A percentile compares a stretch with the other conserved stretches of the same genome.
phyloP scores from a whole-genome alignment of 1,140 invertebrate genomes.

The Scaptodrosophila lebanonensis region DNA sequence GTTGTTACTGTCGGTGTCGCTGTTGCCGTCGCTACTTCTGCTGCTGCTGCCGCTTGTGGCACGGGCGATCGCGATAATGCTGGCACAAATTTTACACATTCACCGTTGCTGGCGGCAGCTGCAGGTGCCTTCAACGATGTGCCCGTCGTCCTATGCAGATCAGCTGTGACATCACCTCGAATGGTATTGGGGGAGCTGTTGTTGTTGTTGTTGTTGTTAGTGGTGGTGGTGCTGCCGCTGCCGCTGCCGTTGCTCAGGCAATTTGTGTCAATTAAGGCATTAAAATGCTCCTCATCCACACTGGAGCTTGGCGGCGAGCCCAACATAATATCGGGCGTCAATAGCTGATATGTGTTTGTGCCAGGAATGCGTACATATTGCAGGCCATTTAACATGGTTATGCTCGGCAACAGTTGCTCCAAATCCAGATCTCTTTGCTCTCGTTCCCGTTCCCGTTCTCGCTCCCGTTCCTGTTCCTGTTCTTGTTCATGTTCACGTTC shows the following conservation, averaged over 20 bases:
- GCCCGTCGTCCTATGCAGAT: no score
- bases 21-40: conserved; percentile 7
- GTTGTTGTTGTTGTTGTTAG: no score
- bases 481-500: not conserved
- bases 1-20: conserved; percentile 23
- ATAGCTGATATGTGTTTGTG: conserved; percentile 77
- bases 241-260: conserved; percentile 29
- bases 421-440: not conserved
- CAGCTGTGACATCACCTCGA: conserved; percentile 24
- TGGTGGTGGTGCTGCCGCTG: conserved; percentile 13
- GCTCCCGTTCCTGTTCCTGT: not conserved
- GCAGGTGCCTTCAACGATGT: conserved; percentile 42
- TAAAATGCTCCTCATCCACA: conserved; percentile 48
- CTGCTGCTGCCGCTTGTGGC: conserved; percentile 48
- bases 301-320: conserved; percentile 62
- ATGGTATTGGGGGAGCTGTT: no score
- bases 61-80: conserved; percentile 57
- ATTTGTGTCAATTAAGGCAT: conserved; percentile 61
- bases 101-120: conserved; percentile 56
- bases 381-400: conserved; percentile 75
- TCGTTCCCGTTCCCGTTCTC: not conserved
- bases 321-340: conserved; percentile 69
- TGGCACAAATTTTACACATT: conserved; percentile 45
- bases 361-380: conserved; percentile 77
- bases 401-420: conserved; percentile 48